phyloP scores from a whole-genome alignment of 2,888 invertebrate species.

The Apamea anceps region DNA sequence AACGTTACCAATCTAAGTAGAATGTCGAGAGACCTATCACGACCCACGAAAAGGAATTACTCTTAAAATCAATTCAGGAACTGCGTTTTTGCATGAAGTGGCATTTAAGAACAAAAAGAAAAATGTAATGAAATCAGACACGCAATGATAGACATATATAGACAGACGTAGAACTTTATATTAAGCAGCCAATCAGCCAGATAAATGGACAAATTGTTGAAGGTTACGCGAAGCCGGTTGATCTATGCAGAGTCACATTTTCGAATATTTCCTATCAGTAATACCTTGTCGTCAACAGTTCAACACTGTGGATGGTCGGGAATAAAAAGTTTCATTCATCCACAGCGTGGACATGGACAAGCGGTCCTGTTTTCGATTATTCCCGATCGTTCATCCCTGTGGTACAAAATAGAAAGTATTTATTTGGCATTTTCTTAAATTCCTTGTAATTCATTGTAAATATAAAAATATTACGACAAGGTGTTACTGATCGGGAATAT shows the following conservation, averaged over 20 bases:
- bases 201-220: not conserved
- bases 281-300: not conserved
- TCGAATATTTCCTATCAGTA: not conserved
- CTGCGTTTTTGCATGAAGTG: conserved; percentile 22
- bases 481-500: not conserved
- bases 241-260: not conserved
- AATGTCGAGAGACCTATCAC: conserved; percentile 50
- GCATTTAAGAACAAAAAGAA: conserved; percentile 5
- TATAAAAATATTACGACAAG: not conserved
- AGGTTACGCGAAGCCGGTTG: not conserved
- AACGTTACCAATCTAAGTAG: conserved; percentile 3
- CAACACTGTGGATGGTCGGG: not conserved
- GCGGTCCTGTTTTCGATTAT: not conserved
- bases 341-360: not conserved
- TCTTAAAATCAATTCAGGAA: conserved; percentile 15
- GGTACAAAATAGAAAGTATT: not conserved
- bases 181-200: not conserved
- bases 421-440: too few species aligned
- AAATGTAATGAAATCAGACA: not conserved
- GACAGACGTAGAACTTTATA: not conserved
- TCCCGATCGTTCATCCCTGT: not conserved
- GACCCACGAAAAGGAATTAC: conserved; percentile 33
- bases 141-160: conserved; percentile 4
- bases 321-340: not conserved
- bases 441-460: not conserved